Evolutionary conservation across 2,888 invertebrate genomes (phyloP).

Genomic region (Drosophila rubida): DNA sequence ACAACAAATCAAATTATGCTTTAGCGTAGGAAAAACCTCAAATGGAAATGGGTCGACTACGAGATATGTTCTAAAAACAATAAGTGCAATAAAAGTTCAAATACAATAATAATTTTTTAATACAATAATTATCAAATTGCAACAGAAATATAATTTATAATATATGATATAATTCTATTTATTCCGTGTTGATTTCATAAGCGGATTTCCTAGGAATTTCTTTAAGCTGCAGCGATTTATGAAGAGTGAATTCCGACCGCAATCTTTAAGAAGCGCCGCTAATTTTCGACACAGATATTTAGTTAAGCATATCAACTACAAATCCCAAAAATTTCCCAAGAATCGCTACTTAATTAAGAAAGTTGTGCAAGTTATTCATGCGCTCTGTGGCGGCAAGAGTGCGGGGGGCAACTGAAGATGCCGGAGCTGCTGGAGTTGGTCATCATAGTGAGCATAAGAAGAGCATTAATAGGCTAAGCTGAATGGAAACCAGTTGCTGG

Average conservation of each 20-base stretch:
- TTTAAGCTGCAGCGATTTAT: neutral
- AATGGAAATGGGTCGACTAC: neutral
- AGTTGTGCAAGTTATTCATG: neutral
- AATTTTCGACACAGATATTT: neutral
- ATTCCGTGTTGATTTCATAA: too few species aligned
- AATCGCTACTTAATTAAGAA: constrained; percentile 2
- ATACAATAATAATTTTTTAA: too few species aligned
- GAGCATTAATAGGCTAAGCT: constrained; percentile 4
- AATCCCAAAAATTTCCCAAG: neutral
- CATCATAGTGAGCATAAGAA: neutral
- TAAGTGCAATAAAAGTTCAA: too few species aligned
- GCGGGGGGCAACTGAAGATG: neutral
- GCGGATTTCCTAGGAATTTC: neutral
- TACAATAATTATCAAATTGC: too few species aligned
- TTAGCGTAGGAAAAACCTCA: neutral
- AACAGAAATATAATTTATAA: too few species aligned
- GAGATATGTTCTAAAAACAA: neutral
- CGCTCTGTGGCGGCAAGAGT: neutral
- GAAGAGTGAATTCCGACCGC: neutral
- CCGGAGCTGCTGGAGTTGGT: neutral
- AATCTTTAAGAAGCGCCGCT: neutral
- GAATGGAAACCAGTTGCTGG: neutral
- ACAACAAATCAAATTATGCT: constrained; percentile 25
- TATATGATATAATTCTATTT: too few species aligned
- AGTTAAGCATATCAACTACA: neutral